Evolutionary conservation across 1,140 invertebrate species (phyloP), one percentile per base, ranked within the genome.

Genomic region (Gonioctena quinquepunctata): DNA sequence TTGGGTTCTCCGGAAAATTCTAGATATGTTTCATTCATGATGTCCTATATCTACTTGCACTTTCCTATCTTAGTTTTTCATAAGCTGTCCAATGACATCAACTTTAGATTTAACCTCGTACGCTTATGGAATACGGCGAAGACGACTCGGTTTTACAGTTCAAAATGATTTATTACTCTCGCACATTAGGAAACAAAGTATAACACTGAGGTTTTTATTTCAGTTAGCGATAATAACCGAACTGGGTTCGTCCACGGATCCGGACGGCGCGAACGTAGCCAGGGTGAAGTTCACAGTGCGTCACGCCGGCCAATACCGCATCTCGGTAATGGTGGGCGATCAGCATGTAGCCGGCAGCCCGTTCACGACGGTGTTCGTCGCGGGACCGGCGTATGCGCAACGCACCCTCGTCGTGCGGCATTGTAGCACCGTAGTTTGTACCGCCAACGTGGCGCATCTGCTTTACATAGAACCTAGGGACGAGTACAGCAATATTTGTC

Each of bases 241-340:
- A 84, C 86, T 96, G 73, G 94, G 94, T 52, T 94, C 94, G n/a
- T 91, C 93, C 18, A 89, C 89, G 18, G 91, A 95, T 82, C 92
- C 93, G 18, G 89, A 90, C 66, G 89, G 89, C 81, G 93, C 92
- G 28, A 95, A 97, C 84, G 89, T 91, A 28, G 94, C 94, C 23
- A 89, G 91, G 77, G 93, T 95, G 23, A 95, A 95, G 81, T 97
- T 97, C 83, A 96, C 93, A 23, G 95, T 96, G 52, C 90, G 95
- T 71, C 92, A 92, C 74, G 93, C 95, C 8, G 95, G 95, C 48
- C 89, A 93, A 76, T 97, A 98, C 85, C 89, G 89, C 73, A 94
- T 98, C 66, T 90, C 92, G 19, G 89, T 96, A 59, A 88, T 94
- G 82, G 91, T 96, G 69, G 93, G 91, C 76, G 88, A 88, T 68